These are phyloP conservation scores for Drosophila prostipennis DNA, from an alignment of 2,888 invertebrate species.

Conservation along the genomic window DNA sequence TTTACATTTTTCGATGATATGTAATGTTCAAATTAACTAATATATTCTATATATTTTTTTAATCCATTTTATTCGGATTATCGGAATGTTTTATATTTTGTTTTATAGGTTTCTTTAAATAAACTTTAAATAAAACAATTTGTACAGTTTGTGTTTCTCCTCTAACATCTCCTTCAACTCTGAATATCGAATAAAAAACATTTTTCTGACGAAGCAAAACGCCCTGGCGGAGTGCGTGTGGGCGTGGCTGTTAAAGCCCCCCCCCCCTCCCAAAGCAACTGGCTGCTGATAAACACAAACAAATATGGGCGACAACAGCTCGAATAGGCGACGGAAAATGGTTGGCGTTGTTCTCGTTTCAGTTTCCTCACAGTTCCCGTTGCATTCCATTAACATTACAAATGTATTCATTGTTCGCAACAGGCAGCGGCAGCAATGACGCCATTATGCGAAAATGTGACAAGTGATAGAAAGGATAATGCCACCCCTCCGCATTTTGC, in stretches of 20 bases:
- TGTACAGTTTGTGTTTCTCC: too few relatives aligned
- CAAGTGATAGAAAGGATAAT: conserved; percentile 78
- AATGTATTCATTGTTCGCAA: conserved; percentile 69
- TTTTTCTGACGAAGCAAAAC: conserved; percentile 5
- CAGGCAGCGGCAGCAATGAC: conserved; percentile 47
- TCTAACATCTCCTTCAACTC: too few relatives aligned
- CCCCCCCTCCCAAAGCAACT: too few relatives aligned
- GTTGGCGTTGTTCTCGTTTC: conserved; percentile 43
- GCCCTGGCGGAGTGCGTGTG: conserved; percentile 3
- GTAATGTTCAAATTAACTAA: not conserved
- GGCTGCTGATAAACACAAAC: conserved; percentile 61
- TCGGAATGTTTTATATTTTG: too few relatives aligned
- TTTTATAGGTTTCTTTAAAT: too few relatives aligned
- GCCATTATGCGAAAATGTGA: conserved; percentile 71
- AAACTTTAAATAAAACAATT: too few relatives aligned
- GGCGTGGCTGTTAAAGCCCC: too few relatives aligned
- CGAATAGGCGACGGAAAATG: conserved; percentile 49
- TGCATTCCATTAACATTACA: conserved; percentile 52
- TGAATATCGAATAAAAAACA: not conserved
- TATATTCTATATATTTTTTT: too few relatives aligned
- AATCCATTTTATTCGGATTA: too few relatives aligned
- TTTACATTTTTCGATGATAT: too few relatives aligned
- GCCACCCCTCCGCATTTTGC: conserved; percentile 38
- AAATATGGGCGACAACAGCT: conserved; percentile 44
- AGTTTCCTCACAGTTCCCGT: conserved; percentile 34